Conservation (phyloP, 2,113 vertebrate species). For the Meles meles region DNA sequence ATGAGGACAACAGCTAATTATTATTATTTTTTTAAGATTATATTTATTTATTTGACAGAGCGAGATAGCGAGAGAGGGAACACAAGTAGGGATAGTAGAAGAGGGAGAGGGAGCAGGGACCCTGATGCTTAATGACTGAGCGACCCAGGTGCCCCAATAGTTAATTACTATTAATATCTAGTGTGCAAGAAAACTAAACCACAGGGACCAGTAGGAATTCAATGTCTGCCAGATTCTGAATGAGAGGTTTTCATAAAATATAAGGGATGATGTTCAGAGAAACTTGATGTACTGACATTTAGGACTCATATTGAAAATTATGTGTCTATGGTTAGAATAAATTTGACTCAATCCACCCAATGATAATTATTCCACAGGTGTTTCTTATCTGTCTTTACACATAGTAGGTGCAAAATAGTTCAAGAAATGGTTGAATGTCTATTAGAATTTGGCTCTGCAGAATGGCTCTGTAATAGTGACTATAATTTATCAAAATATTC, state of each 20-base stretch:
- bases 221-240: not conserved
- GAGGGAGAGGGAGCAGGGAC: too few species aligned
- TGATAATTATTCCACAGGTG: not conserved
- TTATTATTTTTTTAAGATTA: not conserved
- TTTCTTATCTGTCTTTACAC: not conserved
- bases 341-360: not conserved
- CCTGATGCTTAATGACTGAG: too few species aligned
- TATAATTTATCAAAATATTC: constrained; percentile 21
- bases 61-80: too few species aligned
- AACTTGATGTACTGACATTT: not conserved
- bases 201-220: not conserved
- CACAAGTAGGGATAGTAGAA: too few species aligned
- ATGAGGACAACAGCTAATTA: not conserved
- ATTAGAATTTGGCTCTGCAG: not conserved
- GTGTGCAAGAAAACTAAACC: not conserved
- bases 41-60: too few species aligned
- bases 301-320: not conserved
- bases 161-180: not conserved
- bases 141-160: too few species aligned
- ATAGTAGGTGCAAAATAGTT: not conserved
- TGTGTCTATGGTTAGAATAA: not conserved
- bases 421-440: not conserved
- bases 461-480: not conserved
- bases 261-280: not conserved
- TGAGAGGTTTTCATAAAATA: not conserved